Conservation (phyloP, 2,797 vertebrate species). For the Nyctibius grandis region DNA sequence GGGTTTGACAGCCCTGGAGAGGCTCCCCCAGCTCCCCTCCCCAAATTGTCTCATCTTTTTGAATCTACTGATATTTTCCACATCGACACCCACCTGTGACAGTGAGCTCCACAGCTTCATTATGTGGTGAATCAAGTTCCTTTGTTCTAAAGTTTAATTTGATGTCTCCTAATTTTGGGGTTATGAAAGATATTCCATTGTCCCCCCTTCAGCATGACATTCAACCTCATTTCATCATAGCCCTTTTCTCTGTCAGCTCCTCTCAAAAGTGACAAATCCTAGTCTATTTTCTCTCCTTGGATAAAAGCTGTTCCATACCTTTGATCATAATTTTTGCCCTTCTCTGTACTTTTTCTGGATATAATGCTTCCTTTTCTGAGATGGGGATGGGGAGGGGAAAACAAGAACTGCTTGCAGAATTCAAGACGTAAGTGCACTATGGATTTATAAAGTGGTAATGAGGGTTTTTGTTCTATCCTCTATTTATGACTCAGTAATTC, state of each 20-base stretch:
- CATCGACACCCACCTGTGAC: not conserved
- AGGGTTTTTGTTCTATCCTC: constrained; percentile 4
- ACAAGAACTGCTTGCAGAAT: not conserved
- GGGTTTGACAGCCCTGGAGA: not conserved
- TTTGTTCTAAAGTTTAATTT: not conserved
- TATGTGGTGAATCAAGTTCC: not conserved
- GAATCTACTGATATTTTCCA: not conserved
- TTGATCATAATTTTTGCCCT: constrained; percentile 34
- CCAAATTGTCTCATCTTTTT: not conserved
- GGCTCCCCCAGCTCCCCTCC: not conserved
- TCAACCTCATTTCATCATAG: not conserved
- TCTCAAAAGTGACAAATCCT: constrained; percentile 22
- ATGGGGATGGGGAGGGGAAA: not conserved
- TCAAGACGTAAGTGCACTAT: not conserved
- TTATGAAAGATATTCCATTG: not conserved
- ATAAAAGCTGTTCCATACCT: constrained; percentile 27
- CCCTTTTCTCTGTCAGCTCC: not conserved
- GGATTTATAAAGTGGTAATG: constrained; percentile 19
- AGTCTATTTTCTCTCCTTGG: not conserved
- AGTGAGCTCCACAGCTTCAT: not conserved
- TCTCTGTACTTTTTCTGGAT: not conserved
- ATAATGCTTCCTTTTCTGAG: not conserved
- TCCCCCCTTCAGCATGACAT: not conserved
- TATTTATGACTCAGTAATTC: constrained; percentile 38
- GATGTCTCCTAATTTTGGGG: not conserved